Evolutionary conservation across 2,888 invertebrate species (phyloP), one percentile per base, ranked within the genome.

Genomic region (Monochamus alternatus): DNA sequence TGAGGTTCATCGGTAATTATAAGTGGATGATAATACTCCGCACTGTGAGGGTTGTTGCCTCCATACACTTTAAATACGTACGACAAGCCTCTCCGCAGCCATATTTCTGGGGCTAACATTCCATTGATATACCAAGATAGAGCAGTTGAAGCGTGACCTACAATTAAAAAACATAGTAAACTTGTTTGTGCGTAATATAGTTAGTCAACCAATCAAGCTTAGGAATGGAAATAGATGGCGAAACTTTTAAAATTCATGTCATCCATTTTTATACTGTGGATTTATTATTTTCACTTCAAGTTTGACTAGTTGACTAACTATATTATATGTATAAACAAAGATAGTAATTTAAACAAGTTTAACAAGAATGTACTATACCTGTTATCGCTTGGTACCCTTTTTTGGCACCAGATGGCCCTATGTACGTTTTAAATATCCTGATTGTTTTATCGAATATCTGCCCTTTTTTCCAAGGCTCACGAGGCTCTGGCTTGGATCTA

Each of bases 61-160:
- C 97, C 97, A 78, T 90, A 90, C 68, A 95, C 94, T 86, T 92
- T 92, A 87, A 98, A 96, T 12, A 92, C 94, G 90, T 98, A 98
- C 0, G 93, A 94, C 73, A 96, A 90, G 0, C 97, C 97, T 71
- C 98, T 90, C 76, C 96, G 92, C 82, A 98, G 90, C 91, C 95
- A 97, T 77, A 98, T 89, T 88, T 97, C 97, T 0, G 97, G 97
- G 67, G 94, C 93, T 83, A 98, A 90, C 85, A 93, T 93, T 0
- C 98, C 98, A 89, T 98, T 97, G 78, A 98, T 95, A 89, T 97
- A 98, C 97, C 97, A 98, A 10, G 96, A 94, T 60, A 95, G 90
- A 0, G 93, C 94, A 82, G 92, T 94, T 52, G 93, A 92, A 43
- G 92, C 92, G 87, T 93, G 93, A 3, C 92, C 93, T 92, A 60